phyloP scores from a whole-genome alignment of 2,113 vertebrate species.

The Epinephelus moara region DNA sequence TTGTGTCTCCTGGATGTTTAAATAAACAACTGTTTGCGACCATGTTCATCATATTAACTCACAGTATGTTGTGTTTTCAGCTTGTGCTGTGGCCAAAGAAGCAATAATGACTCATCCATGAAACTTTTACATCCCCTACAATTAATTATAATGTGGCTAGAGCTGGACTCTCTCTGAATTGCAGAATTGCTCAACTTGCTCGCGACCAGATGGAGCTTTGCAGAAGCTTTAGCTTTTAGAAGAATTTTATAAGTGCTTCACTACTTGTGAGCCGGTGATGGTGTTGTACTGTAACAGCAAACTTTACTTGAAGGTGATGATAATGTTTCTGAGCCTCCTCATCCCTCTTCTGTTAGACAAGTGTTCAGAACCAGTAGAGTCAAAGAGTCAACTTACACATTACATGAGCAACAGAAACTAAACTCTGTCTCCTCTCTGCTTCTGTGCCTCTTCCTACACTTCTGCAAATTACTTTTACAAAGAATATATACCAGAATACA shows the following conservation, averaged over 20 bases:
- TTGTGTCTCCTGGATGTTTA: neutral
- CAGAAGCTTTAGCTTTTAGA: neutral
- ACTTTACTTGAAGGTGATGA: neutral
- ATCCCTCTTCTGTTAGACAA: neutral
- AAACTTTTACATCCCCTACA: neutral
- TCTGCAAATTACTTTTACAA: neutral
- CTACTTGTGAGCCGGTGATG: neutral
- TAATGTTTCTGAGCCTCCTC: neutral
- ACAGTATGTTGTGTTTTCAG: neutral
- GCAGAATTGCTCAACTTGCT: neutral
- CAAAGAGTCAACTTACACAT: constrained; percentile 5
- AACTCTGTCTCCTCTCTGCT: neutral
- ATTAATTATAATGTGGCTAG: neutral
- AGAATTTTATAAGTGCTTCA: neutral
- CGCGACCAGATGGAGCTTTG: neutral
- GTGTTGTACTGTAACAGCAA: neutral
- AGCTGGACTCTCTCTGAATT: neutral
- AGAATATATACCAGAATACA: neutral
- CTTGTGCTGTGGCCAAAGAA: neutral
- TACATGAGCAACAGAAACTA: neutral
- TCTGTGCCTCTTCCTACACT: neutral
- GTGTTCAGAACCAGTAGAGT: neutral
- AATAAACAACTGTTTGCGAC: neutral
- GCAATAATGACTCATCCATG: neutral
- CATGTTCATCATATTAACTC: neutral